phyloP scores from a whole-genome alignment of 37 sponge, comb jelly and placozoan species.

The Sycon ciliatum region DNA sequence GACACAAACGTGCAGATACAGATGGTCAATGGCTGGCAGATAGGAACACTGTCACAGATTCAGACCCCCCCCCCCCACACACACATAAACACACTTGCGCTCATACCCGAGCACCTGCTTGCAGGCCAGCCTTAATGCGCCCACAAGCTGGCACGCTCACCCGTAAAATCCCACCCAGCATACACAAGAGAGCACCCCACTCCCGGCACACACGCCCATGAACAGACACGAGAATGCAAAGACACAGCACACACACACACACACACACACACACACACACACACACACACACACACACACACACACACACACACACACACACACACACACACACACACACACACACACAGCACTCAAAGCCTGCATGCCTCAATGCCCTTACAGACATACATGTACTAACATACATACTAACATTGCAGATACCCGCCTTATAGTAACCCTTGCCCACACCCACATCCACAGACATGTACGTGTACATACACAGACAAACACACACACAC shows the following conservation, averaged over 20 bases:
- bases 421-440: too few relatives aligned
- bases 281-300: constrained; percentile 5
- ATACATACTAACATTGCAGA: too few relatives aligned
- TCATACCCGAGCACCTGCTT: not conserved
- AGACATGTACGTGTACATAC: too few relatives aligned
- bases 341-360: constrained; percentile 13
- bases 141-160: constrained; percentile 10
- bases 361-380: too few relatives aligned
- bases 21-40: too few relatives aligned
- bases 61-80: constrained; percentile 13
- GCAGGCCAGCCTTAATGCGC: constrained; percentile 1
- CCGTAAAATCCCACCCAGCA: not conserved
- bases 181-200: not conserved
- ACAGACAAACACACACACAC: constrained; percentile 11
- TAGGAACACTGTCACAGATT: too few relatives aligned
- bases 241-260: not conserved
- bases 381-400: too few relatives aligned
- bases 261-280: constrained; percentile 5
- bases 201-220: constrained; percentile 3
- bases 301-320: constrained; percentile 19
- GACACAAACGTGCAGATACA: constrained; percentile 15
- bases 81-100: constrained; percentile 14
- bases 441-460: too few relatives aligned
- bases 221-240: not conserved
- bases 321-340: constrained; percentile 18